Conservation (phyloP, 1,140 invertebrate species). For the Coboldia fuscipes region DNA sequence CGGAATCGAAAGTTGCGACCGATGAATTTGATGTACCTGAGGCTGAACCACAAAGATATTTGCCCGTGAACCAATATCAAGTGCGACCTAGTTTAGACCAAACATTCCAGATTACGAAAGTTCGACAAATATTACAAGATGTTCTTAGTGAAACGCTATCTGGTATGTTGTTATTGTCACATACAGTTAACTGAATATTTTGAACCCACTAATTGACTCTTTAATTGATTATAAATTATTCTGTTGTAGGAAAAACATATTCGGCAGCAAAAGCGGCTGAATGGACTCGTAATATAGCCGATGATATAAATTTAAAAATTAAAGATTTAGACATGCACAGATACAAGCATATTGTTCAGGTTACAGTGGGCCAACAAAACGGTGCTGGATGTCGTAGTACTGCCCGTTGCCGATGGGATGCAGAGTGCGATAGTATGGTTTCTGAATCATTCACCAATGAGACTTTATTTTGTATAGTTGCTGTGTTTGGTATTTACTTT, state of each 20-base stretch:
- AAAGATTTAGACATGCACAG: slow-evolving; percentile 6
- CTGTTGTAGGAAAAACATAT: slow-evolving; percentile 7
- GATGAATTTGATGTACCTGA: too few relatives aligned
- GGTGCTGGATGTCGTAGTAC: slow-evolving; percentile 4
- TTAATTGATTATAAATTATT: too few relatives aligned
- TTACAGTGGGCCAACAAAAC: slow-evolving; percentile 6
- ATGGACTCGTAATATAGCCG: slow-evolving; percentile 6
- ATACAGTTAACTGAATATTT: too few relatives aligned
- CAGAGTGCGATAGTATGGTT: slow-evolving; percentile 6
- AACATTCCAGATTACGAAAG: too few relatives aligned
- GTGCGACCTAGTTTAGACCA: too few relatives aligned
- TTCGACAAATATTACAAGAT: too few relatives aligned
- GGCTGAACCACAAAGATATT: too few relatives aligned
- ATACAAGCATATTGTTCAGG: slow-evolving; percentile 8
- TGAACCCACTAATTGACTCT: too few relatives aligned
- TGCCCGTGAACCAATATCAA: too few relatives aligned
- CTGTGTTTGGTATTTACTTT: slow-evolving; percentile 8
- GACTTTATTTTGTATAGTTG: slow-evolving; percentile 7
- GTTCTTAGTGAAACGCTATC: too few relatives aligned
- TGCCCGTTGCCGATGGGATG: slow-evolving; percentile 8
- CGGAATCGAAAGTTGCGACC: too few relatives aligned
- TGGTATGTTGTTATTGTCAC: too few relatives aligned
- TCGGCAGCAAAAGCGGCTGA: slow-evolving; percentile 2
- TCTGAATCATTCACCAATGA: slow-evolving; percentile 7
- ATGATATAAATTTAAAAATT: slow-evolving; percentile 4